A percentile compares a stretch with the other conserved stretches of the same genome.
These are phyloP conservation scores for Canis aureus DNA, from an alignment of 2,113 vertebrate species.

Conservation along the genomic window DNA sequence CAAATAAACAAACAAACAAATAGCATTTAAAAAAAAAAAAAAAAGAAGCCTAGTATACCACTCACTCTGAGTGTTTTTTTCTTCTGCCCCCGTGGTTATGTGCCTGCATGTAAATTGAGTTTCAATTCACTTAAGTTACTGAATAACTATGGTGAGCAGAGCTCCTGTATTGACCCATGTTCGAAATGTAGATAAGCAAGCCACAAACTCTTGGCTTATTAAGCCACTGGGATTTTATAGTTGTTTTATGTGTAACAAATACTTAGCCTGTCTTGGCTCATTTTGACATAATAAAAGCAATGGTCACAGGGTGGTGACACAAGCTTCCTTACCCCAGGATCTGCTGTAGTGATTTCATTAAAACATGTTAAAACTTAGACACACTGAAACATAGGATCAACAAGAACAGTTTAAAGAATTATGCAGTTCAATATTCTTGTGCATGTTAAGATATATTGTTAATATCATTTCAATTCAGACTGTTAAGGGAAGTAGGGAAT, in stretches of 20 bases:
- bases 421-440: not conserved
- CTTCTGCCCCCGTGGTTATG: not conserved
- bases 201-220: not conserved
- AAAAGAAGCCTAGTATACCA: not conserved
- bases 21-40: not conserved
- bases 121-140: not conserved
- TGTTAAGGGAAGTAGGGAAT: not conserved
- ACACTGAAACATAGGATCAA: not conserved
- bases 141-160: not conserved
- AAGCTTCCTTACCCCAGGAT: not conserved
- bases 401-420: not conserved
- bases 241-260: not conserved
- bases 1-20: not conserved
- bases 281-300: not conserved
- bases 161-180: not conserved
- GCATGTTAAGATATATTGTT: not conserved
- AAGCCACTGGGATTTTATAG: not conserved
- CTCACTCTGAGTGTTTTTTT: not conserved
- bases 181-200: not conserved
- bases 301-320: not conserved
- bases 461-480: not conserved
- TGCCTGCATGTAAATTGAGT: not conserved
- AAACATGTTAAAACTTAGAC: slow-evolving; percentile 14
- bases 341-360: not conserved
- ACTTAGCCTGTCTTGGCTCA: not conserved